Evolutionary conservation across 2,113 vertebrate genomes (phyloP).

Genomic region (Neolamprologus devosi): DNA sequence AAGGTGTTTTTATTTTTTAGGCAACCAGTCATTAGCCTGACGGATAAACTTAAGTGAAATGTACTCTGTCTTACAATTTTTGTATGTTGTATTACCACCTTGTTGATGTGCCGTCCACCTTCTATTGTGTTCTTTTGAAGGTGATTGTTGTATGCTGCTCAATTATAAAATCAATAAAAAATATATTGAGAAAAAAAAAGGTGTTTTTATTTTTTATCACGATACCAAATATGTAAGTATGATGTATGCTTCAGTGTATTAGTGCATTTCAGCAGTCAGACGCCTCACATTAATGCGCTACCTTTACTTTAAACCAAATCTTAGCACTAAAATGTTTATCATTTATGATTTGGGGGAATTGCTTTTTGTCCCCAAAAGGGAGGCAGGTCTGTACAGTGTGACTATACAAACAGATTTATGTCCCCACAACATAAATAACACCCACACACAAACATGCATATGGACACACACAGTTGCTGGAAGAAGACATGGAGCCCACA

Average conservation of each 20-base stretch:
- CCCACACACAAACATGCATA: background rate
- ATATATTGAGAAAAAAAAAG: no score
- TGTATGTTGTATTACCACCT: no score
- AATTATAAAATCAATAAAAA: no score
- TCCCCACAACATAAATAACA: background rate
- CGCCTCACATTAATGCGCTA: background rate
- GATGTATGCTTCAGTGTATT: background rate
- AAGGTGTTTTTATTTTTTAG: background rate
- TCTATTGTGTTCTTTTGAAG: no score
- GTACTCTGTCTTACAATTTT: no score
- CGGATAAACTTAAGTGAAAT: no score
- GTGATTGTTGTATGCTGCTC: no score
- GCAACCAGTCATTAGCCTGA: no score
- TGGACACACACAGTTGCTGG: background rate
- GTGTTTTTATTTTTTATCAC: background rate
- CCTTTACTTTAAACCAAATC: background rate
- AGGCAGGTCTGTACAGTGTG: background rate
- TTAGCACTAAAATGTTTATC: background rate
- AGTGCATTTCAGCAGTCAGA: background rate
- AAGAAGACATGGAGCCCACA: constrained; percentile 7
- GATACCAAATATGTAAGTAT: background rate
- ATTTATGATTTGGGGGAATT: background rate
- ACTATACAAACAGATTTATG: background rate
- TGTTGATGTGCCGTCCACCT: no score
- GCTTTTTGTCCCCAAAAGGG: background rate